phyloP scores from a whole-genome alignment of 1,140 invertebrate genomes.

The Apis laboriosa region DNA sequence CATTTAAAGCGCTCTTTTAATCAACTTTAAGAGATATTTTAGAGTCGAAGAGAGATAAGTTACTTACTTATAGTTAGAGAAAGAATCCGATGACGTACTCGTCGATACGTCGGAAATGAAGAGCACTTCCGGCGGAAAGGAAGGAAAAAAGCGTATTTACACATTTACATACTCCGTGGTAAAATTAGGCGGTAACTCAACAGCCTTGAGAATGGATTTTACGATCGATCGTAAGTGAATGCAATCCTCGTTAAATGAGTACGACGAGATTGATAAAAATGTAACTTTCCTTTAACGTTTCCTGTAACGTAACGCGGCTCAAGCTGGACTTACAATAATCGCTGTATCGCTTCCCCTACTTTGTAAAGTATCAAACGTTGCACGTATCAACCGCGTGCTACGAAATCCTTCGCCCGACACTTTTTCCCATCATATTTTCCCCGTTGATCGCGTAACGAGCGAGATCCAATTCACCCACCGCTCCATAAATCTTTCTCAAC shows the following conservation, averaged over 20 bases:
- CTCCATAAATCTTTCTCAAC: not conserved
- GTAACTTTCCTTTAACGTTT: constrained; percentile 23
- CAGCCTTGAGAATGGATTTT: constrained; percentile 49
- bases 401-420: not conserved
- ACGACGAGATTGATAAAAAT: not conserved
- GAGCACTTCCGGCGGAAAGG: too few relatives aligned
- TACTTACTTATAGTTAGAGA: too few relatives aligned
- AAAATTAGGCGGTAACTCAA: constrained; percentile 53
- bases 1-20: too few relatives aligned
- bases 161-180: constrained; percentile 38
- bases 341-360: too few relatives aligned
- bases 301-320: not conserved
- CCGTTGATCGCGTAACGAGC: not conserved
- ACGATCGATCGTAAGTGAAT: constrained; percentile 57
- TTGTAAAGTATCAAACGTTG: not conserved
- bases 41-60: too few relatives aligned
- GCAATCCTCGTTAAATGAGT: constrained; percentile 21
- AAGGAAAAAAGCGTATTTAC: not conserved
- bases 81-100: too few relatives aligned
- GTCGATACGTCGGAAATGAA: too few relatives aligned
- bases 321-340: not conserved
- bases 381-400: not conserved
- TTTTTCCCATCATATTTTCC: constrained; percentile 1
- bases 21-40: too few relatives aligned
- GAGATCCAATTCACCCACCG: not conserved